Percentiles rank a stretch among this genome's conserved stretches.
Evolutionary conservation across 2,797 vertebrate species (phyloP).

Genomic region (Halcyon chelicuti): DNA sequence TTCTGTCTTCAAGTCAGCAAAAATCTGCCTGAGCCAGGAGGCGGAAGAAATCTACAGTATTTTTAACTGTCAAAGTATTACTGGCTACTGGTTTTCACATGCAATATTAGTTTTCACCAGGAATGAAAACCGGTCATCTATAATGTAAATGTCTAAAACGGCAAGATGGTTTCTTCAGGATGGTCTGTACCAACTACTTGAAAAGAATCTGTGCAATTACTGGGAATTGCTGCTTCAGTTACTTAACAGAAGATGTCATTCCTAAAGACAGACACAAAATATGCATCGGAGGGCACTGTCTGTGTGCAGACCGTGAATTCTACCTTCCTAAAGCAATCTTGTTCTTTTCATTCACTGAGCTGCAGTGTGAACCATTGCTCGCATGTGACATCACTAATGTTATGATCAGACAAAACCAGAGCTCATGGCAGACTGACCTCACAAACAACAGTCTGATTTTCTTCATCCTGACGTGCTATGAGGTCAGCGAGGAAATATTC

Average conservation of each 20-base stretch:
- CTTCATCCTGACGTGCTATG: conserved; percentile 81
- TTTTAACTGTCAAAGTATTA: not conserved
- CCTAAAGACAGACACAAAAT: not conserved
- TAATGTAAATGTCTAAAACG: not conserved
- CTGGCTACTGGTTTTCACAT: not conserved
- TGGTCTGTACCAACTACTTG: not conserved
- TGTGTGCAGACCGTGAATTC: not conserved
- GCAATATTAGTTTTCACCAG: not conserved
- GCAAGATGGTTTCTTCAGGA: not conserved
- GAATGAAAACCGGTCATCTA: not conserved
- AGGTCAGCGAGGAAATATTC: conserved; percentile 84
- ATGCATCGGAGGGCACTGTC: rapidly evolving
- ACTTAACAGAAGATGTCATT: not conserved
- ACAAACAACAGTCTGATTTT: conserved; percentile 83
- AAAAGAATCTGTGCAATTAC: not conserved
- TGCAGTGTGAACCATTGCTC: not conserved
- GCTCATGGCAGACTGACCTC: conserved; percentile 81
- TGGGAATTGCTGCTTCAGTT: not conserved
- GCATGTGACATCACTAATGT: not conserved
- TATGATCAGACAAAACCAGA: not conserved
- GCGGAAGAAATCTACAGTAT: not conserved
- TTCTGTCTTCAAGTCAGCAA: not conserved
- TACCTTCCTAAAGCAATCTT: not conserved
- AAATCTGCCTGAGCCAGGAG: not conserved
- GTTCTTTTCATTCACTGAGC: not conserved